Percentiles rank a stretch among this genome's conserved stretches.
phyloP scores from a whole-genome alignment of 2,797 vertebrate species.

The Huso huso region DNA sequence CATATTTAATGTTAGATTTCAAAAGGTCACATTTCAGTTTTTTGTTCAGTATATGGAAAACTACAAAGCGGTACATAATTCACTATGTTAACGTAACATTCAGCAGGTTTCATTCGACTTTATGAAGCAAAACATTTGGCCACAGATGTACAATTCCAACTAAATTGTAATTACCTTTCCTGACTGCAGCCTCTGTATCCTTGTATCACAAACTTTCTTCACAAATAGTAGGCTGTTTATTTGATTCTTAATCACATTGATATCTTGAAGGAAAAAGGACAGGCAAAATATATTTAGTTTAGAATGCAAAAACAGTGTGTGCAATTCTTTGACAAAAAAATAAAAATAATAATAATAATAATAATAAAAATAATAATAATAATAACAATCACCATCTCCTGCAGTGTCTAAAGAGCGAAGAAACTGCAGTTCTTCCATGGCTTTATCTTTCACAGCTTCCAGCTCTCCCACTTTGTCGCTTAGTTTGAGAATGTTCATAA shows the following conservation, averaged over 20 bases:
- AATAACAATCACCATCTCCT: too few relatives aligned
- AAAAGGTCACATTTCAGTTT: too few relatives aligned
- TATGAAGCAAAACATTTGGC: too few relatives aligned
- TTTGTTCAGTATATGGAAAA: too few relatives aligned
- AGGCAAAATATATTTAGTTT: neutral
- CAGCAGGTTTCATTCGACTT: too few relatives aligned
- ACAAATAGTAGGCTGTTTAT: constrained; percentile 98
- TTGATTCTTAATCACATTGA: constrained; percentile 98
- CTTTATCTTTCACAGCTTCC: constrained; percentile 95
- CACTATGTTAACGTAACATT: too few relatives aligned
- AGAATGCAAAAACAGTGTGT: neutral
- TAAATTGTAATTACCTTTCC: constrained; percentile 79
- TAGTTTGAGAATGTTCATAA: constrained; percentile 98
- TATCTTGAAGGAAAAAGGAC: constrained; percentile 67
- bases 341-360: neutral
- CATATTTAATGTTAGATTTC: too few relatives aligned
- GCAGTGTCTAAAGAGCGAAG: constrained; percentile 94
- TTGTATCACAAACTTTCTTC: constrained; percentile 97
- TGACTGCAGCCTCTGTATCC: constrained; percentile 92
- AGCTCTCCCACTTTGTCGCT: constrained; percentile 86
- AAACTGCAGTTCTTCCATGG: constrained; percentile 90
- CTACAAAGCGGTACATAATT: too few relatives aligned
- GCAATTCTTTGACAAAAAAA: neutral
- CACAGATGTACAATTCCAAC: too few relatives aligned
- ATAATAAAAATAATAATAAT: constrained; percentile 34